Evolutionary conservation across 2,113 vertebrate species (phyloP).

Genomic region (Lepus americanus): DNA sequence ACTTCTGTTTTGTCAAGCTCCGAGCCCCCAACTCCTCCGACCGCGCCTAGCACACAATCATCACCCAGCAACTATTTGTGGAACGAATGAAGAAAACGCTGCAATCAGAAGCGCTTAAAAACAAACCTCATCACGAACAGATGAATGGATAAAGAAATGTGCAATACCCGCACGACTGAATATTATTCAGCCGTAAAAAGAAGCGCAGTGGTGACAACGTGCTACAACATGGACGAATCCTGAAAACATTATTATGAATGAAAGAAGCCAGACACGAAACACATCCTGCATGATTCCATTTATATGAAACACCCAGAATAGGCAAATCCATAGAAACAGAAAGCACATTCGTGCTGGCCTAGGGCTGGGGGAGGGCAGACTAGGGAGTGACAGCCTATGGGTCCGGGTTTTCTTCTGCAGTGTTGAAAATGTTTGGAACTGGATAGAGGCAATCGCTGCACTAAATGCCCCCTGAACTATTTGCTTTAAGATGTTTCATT

Average conservation of each 20-base stretch:
- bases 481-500: too few relatives aligned
- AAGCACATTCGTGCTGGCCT: neutral
- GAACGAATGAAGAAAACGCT: conserved; percentile 33
- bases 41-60: neutral
- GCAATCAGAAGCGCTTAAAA: conserved; percentile 22
- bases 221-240: neutral
- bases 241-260: neutral
- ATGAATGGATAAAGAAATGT: conserved; percentile 11
- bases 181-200: conserved; percentile 31
- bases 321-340: neutral
- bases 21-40: neutral
- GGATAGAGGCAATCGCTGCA: neutral
- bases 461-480: neutral
- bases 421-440: neutral
- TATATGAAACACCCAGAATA: too few relatives aligned
- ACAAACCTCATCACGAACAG: neutral
- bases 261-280: conserved; percentile 36
- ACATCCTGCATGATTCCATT: too few relatives aligned
- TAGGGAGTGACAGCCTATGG: neutral
- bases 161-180: neutral
- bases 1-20: conserved; percentile 3
- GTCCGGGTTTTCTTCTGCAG: neutral
- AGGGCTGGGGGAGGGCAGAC: neutral
- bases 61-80: conserved; percentile 7
- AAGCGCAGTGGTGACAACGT: neutral